These are phyloP conservation scores for Noctua janthina DNA, from an alignment of 2,888 invertebrate species.

Conservation along the genomic window DNA sequence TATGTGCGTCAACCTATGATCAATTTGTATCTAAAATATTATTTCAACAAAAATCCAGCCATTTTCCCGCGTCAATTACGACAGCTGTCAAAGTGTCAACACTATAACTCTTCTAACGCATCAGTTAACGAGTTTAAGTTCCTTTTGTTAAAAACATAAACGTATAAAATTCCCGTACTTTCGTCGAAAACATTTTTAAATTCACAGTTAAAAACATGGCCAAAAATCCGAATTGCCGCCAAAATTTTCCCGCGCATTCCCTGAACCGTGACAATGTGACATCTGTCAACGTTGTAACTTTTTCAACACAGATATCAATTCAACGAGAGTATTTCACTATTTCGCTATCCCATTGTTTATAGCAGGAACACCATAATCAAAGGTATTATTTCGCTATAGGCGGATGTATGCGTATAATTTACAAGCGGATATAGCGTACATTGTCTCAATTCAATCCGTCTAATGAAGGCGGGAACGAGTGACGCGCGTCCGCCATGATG, in stretches of 20 bases:
- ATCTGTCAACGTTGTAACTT: conserved; percentile 51
- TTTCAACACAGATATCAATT: conserved; percentile 47
- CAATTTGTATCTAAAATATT: background rate
- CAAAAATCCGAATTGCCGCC: conserved; percentile 3
- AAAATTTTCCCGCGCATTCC: conserved; percentile 45
- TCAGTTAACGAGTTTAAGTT: conserved; percentile 38
- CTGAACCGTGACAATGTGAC: conserved; percentile 47
- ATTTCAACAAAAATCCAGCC: background rate
- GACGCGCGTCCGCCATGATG: conserved; percentile 76
- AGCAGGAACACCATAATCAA: conserved; percentile 68
- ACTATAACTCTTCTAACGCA: conserved; percentile 7
- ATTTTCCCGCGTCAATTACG: conserved; percentile 7
- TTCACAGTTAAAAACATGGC: conserved; percentile 1
- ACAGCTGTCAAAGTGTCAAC: conserved; percentile 31
- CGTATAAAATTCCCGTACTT: background rate
- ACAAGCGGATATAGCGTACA: conserved; percentile 76
- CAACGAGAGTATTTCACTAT: conserved; percentile 50
- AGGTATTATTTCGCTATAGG: conserved; percentile 68
- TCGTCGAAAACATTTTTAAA: conserved; percentile 2
- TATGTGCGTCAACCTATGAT: background rate
- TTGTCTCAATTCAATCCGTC: conserved; percentile 83
- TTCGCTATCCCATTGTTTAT: conserved; percentile 59
- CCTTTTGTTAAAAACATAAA: conserved; percentile 16
- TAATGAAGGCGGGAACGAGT: conserved; percentile 81
- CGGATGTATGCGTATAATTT: conserved; percentile 69